Base-by-base conservation (phyloP, 2,888 invertebrate genomes). In the Rhingia rostrata region DNA sequence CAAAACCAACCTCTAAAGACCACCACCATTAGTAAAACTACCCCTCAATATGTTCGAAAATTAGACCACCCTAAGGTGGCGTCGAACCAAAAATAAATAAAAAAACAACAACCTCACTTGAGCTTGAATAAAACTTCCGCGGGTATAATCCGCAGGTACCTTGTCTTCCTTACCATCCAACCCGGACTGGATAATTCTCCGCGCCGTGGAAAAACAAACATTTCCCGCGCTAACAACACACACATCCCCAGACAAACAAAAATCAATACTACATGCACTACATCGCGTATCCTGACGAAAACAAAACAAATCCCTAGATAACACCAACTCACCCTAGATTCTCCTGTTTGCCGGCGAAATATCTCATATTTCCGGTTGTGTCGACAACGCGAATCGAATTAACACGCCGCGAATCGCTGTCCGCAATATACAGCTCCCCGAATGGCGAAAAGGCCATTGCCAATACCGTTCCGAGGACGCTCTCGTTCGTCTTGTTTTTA, bases 361-460 rank as follows among this genome's bases (percentile, higher is more conserved):
- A 96, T 86, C 95, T 94, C 91, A 98, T 96, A 90, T 96, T 95
- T 9, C 98, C 97, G 35, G 97, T 95, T 0, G 97, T 96, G 90
- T 97, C 97, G 32, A 98, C 96, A 35, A 97, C 94, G 86, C 96
- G 94, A 56, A 95, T 97, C 86, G 94, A 96, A 92, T 97, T 97
- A 0, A 95, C 94, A 88, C 96, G 95, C 87, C 96, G 94, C 0
- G 97, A 96, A 92, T 99, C 98, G 75, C 97, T 96, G 92, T 99
- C 98, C 0, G 98, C 97, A 32, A 99, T 95, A 90, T 97, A 98
- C 2, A 99, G 92, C 88, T 97, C 96, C 9, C 98, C 98, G 86
- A 95, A 96, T 0, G 97, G 97, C 51, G 97, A 96, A 90, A 98
- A 98, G 0, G 97, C 95, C 87, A 99, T 94, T 0, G 97, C 96